Evolutionary conservation across 2,888 invertebrate species (phyloP), one percentile per base, ranked within the genome.

Genomic region (Onchidella celtica): DNA sequence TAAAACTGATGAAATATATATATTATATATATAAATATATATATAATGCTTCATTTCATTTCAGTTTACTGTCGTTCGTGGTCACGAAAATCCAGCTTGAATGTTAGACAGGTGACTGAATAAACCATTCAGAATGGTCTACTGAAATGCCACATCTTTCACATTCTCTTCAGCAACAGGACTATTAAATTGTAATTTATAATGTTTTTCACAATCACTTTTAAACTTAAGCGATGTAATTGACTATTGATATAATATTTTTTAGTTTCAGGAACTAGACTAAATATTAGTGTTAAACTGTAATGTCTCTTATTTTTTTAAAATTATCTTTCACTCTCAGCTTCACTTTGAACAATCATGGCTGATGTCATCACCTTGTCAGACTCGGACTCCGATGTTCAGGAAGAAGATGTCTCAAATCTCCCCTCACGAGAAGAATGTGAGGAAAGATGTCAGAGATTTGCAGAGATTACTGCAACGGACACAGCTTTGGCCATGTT

Each of bases 401-500:
- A 70, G 3, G 38, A 82, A 9, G 85, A 85, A 27, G 84, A 83
- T 32, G 87, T 87, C 2, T 65, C 29, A 27, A 86, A 88, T 63
- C 63, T 93, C 59, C 94, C 93, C 24, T 88, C 91, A 65, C 89
- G 89, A 3, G 91, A 89, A 14, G 93, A 92, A 65, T 94, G 94
- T 85, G 93, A 94, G 76, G 85, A 84, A 81, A 88, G 93, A 83
- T 94, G 94, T 84, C 90, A 94, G 79, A 86, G 93, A 81, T 95
- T 95, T 92, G 94, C 94, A 2, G 91, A 91, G 79, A 90, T 95
- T 34, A 95, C 95, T 0, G 93, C 92, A 17, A 95, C 95, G 0
- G 94, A 95, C 89, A 93, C 93, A 34, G 94, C 94, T 1, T 92
- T 94, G 79, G 95, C 95, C 2, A 94, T 95, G 92, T 94, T 94